phyloP scores from a whole-genome alignment of 2,888 invertebrate genomes.

The Agonopterix subpropinquella region DNA sequence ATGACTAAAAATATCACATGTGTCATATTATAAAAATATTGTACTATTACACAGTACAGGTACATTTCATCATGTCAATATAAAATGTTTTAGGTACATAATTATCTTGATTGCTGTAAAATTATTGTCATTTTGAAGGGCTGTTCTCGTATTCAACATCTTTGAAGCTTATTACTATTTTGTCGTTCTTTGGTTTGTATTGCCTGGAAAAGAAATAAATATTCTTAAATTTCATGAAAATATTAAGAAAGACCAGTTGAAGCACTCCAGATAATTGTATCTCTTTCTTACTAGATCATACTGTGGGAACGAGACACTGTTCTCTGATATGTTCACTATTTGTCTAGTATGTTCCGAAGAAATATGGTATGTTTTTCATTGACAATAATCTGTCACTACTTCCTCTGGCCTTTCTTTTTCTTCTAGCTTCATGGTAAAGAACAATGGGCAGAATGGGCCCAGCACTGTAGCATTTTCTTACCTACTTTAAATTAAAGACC shows the following conservation, averaged over 20 bases:
- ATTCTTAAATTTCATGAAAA: not conserved
- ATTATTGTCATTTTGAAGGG: constrained; percentile 19
- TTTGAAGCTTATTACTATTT: constrained; percentile 82
- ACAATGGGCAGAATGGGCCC: too few species aligned
- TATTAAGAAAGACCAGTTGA: not conserved
- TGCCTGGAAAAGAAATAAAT: constrained; percentile 63
- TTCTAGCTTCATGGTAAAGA: too few species aligned
- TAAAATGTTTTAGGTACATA: not conserved
- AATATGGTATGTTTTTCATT: too few species aligned
- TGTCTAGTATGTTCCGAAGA: too few species aligned
- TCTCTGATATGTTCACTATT: too few species aligned
- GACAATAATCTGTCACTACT: not conserved
- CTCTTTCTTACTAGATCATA: too few species aligned
- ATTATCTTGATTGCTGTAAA: not conserved
- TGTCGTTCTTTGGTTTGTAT: constrained; percentile 75
- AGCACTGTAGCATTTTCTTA: too few species aligned
- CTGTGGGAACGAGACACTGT: too few species aligned
- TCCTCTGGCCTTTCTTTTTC: not conserved
- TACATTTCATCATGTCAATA: too few species aligned
- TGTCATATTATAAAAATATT: not conserved
- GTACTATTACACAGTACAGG: not conserved
- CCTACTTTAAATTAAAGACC: too few species aligned
- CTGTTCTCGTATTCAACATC: constrained; percentile 75
- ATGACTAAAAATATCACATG: constrained; percentile 12
- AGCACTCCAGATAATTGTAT: not conserved